Conservation (phyloP, 2,113 vertebrate species). For the Crotalus viridis region DNA sequence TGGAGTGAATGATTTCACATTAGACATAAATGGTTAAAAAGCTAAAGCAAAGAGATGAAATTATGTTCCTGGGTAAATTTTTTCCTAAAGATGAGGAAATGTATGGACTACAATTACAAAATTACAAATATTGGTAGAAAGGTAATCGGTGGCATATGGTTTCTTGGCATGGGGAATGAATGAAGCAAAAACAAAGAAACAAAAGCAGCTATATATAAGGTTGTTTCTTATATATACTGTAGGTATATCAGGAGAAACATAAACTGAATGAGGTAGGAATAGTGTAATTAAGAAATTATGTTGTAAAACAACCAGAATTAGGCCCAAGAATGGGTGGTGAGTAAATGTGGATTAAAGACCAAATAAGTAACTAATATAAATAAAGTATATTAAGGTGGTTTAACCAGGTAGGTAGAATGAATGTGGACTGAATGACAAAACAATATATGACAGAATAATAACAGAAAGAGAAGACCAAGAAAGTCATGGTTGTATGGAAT, state of each 20-base stretch:
- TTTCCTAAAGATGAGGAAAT: background rate
- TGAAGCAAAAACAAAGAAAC: background rate
- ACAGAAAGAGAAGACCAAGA: too few relatives aligned
- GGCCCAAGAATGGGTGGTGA: too few relatives aligned
- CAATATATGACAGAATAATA: too few relatives aligned
- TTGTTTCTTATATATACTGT: background rate
- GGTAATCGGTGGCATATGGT: background rate
- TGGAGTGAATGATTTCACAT: background rate
- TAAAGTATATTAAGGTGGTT: too few relatives aligned
- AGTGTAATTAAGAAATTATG: background rate
- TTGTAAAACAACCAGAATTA: too few relatives aligned
- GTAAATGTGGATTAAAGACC: too few relatives aligned
- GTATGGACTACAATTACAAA: background rate
- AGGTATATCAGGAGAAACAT: background rate
- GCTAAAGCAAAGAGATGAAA: background rate
- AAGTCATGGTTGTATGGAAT: too few relatives aligned
- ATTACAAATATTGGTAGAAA: background rate
- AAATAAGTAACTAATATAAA: too few relatives aligned
- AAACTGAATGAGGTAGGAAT: background rate
- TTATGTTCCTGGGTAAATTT: background rate
- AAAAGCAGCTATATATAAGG: background rate
- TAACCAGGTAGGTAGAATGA: too few relatives aligned
- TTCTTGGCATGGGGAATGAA: background rate
- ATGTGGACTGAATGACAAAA: too few relatives aligned
- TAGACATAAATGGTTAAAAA: background rate